Evolutionary conservation across 2,888 invertebrate genomes (phyloP), one percentile per base, ranked within the genome.

Genomic region (Caenorhabditis sp.): DNA sequence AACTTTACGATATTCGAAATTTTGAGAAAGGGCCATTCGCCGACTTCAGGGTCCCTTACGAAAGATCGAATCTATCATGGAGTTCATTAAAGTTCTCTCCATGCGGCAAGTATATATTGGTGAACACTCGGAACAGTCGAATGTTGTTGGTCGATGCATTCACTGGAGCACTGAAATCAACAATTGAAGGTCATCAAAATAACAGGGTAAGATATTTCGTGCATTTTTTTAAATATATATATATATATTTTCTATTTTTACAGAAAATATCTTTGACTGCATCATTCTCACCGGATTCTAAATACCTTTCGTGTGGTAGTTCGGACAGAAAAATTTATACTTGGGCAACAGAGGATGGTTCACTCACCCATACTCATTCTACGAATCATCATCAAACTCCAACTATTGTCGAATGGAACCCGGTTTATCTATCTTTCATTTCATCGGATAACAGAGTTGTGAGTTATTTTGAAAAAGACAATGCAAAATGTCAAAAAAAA

Each of bases 261-360:
- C 65, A 69, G 69, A 50, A 19, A 23, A 5, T 58, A 4, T 24
- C 64, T 8, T 23, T 65, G 19, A 43, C 64, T 14, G 69, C 55
- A 1, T 26, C 69, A 10, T 69, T 57, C 60, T 65, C 69, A 24
- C 60, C 69, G 14, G 97, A 99, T 89, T 97, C 97, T 0, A 95
- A 97, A 88, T 99, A 95, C 89, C 94, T 99, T 69, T 95, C 97
- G 88, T 95, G 95, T 87, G 97, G 97, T 8, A 97, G 97, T 26
- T 95, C 95, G 14, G 97, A 99, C 90, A 96, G 97, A 0, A 91
- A 94, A 79, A 93, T 99, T 17, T 95, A 97, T 89, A 93, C 95
- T 19, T 99, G 97, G 97, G 96, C 12, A 14, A 36, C 19, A 5
- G 26, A 26, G 3, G n/a, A 3, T 57, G 57, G 57, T 57, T 5